These are phyloP conservation scores for Ondatra zibethicus DNA, from an alignment of 2,113 vertebrate genomes.

Conservation along the genomic window DNA sequence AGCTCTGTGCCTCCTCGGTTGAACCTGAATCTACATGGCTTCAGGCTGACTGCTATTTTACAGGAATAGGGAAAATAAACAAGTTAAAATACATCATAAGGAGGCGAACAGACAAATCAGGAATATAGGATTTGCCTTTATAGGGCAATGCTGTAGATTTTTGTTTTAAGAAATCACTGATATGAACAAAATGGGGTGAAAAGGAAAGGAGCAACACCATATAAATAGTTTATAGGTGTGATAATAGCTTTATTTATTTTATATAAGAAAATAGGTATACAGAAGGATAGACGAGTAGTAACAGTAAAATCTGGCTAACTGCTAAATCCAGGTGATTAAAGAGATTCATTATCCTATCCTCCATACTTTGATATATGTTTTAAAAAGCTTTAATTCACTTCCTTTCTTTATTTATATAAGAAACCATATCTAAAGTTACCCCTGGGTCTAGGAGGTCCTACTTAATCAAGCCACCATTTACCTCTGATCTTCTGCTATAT, in stretches of 20 bases:
- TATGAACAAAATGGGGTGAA: not conserved
- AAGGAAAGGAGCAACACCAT: not conserved
- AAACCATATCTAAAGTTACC: not conserved
- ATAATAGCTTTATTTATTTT: conserved; percentile 41
- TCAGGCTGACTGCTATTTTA: conserved; percentile 36
- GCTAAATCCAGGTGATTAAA: not conserved
- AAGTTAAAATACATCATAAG: conserved; percentile 33
- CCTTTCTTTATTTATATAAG: not conserved
- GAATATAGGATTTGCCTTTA: not conserved
- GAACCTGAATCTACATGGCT: conserved; percentile 5
- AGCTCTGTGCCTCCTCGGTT: conserved; percentile 5
- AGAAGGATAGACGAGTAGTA: not conserved
- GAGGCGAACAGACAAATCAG: conserved; percentile 31
- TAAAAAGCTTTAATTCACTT: conserved; percentile 37
- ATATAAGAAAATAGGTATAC: not conserved
- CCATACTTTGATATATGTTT: conserved; percentile 17
- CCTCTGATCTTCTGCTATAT: not conserved
- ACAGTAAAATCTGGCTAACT: not conserved
- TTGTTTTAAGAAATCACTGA: not conserved
- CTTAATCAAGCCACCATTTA: not conserved
- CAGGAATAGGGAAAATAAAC: conserved; percentile 11
- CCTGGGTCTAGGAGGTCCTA: not conserved
- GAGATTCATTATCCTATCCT: conserved; percentile 22
- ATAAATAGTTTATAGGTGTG: conserved; percentile 27
- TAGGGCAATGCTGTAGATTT: not conserved